Evolutionary conservation across 2,888 invertebrate species (phyloP).

Genomic region (Aspidiotus destructor): DNA sequence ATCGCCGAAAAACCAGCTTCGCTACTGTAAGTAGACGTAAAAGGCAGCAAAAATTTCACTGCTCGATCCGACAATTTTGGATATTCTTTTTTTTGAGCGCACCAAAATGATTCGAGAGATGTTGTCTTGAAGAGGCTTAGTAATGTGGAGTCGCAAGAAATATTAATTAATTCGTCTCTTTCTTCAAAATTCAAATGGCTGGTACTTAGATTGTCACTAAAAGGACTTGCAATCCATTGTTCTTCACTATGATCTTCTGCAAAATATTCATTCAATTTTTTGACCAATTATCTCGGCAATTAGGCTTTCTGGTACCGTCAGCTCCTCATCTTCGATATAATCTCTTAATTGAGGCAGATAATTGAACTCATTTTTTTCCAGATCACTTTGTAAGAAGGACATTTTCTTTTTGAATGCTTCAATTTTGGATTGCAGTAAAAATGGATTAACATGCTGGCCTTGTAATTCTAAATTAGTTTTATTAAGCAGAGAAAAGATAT

Average conservation of each 20-base stretch:
- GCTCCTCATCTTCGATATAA: not conserved
- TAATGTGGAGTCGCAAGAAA: not conserved
- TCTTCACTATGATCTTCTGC: not conserved
- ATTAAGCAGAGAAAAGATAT: not conserved
- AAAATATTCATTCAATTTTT: not conserved
- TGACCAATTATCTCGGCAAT: not conserved
- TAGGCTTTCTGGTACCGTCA: not conserved
- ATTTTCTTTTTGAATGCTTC: slow-evolving; percentile 1
- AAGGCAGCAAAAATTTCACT: not conserved
- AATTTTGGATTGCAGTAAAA: not conserved
- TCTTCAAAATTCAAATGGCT: not conserved
- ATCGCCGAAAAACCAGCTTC: not conserved
- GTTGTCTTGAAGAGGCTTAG: not conserved
- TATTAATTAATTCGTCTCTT: not conserved
- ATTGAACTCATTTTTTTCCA: not conserved
- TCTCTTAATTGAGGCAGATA: slow-evolving; percentile 1
- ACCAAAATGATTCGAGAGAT: not conserved
- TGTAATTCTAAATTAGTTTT: not conserved
- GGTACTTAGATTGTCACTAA: not conserved
- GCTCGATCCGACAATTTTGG: not conserved
- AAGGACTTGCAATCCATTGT: not conserved
- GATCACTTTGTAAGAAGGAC: not conserved
- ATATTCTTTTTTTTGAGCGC: not conserved
- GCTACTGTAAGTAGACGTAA: not conserved
- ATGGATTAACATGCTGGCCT: not conserved